Evolutionary conservation across 2,797 vertebrate species (phyloP).

Genomic region (Caiman crocodilus): DNA sequence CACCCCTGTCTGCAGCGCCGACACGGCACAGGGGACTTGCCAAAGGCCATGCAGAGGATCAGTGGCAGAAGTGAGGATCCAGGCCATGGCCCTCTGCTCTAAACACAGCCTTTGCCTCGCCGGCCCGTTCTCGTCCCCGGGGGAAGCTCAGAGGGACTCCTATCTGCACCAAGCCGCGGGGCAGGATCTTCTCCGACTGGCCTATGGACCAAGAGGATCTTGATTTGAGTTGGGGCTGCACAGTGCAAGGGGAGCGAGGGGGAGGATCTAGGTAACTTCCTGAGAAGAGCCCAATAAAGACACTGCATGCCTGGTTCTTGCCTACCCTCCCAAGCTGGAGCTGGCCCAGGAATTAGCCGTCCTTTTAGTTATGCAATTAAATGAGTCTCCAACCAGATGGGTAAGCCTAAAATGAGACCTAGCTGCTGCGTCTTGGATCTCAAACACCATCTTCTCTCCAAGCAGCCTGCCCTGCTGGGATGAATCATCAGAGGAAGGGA

Average conservation of each 20-base stretch:
- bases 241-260: not conserved
- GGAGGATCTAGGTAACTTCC: not conserved
- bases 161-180: not conserved
- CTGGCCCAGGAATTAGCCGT: not conserved
- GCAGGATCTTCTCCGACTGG: not conserved
- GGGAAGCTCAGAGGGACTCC: not conserved
- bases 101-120: not conserved
- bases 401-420: slow-evolving; percentile 58
- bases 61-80: no score
- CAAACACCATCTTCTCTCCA: slow-evolving; percentile 70
- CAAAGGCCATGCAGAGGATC: no score
- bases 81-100: not conserved
- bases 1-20: no score
- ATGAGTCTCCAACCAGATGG: slow-evolving; percentile 65
- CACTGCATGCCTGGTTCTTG: not conserved
- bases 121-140: not conserved
- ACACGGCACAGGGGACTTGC: no score
- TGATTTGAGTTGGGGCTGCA: not conserved
- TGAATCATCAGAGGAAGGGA: slow-evolving; percentile 71
- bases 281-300: not conserved
- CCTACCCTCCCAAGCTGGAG: slow-evolving; percentile 37
- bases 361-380: slow-evolving; percentile 68
- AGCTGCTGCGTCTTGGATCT: slow-evolving; percentile 71
- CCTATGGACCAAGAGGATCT: not conserved
- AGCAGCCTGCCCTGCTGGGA: slow-evolving; percentile 66